Conservation (phyloP, 2,888 invertebrate genomes). For the Xestia c-nigrum region DNA sequence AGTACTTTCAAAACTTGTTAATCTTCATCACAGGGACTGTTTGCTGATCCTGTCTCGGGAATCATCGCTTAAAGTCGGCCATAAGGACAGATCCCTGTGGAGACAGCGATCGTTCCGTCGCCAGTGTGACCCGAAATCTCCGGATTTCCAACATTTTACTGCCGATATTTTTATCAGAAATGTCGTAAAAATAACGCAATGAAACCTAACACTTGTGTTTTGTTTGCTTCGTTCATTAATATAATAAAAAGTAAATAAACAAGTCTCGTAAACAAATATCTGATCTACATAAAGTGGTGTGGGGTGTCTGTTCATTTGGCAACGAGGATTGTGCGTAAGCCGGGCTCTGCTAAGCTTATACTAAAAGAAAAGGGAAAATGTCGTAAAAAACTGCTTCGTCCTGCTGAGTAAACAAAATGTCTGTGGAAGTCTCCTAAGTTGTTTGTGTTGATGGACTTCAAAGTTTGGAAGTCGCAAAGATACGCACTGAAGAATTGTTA, state of each 20-base stretch:
- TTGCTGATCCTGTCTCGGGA: background rate
- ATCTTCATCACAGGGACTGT: constrained; percentile 22
- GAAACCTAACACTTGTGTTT: constrained; percentile 55
- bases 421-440: constrained; percentile 47
- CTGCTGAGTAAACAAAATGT: constrained; percentile 54
- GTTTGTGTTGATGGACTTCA: constrained; percentile 59
- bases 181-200: constrained; percentile 59
- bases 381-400: constrained; percentile 60
- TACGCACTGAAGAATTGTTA: constrained; percentile 57
- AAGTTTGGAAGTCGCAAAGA: constrained; percentile 49
- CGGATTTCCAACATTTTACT: constrained; percentile 35
- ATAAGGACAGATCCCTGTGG: constrained; percentile 22
- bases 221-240: constrained; percentile 54
- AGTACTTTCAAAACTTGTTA: constrained; percentile 5
- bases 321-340: constrained; percentile 45
- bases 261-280: constrained; percentile 65
- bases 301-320: constrained; percentile 42
- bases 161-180: constrained; percentile 41
- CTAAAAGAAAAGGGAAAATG: constrained; percentile 60
- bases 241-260: constrained; percentile 55
- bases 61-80: constrained; percentile 17
- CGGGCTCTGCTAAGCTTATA: constrained; percentile 52
- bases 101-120: constrained; percentile 7
- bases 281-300: constrained; percentile 62
- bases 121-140: constrained; percentile 22